Base-by-base conservation (phyloP, 30 jellyfish, hydroid and myxozoan genomes). In the Calvadosia cruxmelitensis region DNA sequence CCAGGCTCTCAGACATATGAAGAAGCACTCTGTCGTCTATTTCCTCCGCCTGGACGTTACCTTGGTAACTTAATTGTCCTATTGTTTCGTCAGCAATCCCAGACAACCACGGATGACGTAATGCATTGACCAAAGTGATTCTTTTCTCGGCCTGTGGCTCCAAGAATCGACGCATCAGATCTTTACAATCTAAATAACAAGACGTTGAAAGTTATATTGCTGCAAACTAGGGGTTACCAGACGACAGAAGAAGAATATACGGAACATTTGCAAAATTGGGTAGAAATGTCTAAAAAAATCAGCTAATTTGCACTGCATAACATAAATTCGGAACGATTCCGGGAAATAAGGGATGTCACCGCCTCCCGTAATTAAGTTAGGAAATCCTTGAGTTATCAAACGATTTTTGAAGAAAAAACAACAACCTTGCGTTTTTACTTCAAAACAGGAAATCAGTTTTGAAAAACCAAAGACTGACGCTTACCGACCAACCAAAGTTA, bases 131-230 rank as follows among this genome's bases (percentile, higher is more conserved):
- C 33, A 88, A 79, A 2, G 94, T 80, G 71, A 88, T 81, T 49
- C 97, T 67, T 63, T 86, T 73, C 49, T 88, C 94, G 24, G 97
- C 93, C 2, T 67, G 57, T 25, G 97, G 97, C 52, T 88, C 97
- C 62, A 88, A 72, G 36, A 88, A 63, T 49, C 90, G 94, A 83
- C 70, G 52, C 16, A 88, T 35, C 76, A 88, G 79, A 63, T 88
- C 94, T 7, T 92, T 85, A 57, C 94, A 86, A 34, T 75, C 96
- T 85, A 74, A 31, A 49, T 31, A 33, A 24, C 31, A 16, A 3
- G 29, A 15, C n/a, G 25, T 49, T 5, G 28, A 70, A 35, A 61
- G 2, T 49, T 24, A 28, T 20, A 42, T 42, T 42, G 20, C 57
- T 20, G 20, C 57, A 42, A 42, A n/a, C n/a, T n/a, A n/a, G n/a